Evolutionary conservation across 2,113 vertebrate species (phyloP), one percentile per base, ranked within the genome.

Genomic region (Hiodon alosoides): DNA sequence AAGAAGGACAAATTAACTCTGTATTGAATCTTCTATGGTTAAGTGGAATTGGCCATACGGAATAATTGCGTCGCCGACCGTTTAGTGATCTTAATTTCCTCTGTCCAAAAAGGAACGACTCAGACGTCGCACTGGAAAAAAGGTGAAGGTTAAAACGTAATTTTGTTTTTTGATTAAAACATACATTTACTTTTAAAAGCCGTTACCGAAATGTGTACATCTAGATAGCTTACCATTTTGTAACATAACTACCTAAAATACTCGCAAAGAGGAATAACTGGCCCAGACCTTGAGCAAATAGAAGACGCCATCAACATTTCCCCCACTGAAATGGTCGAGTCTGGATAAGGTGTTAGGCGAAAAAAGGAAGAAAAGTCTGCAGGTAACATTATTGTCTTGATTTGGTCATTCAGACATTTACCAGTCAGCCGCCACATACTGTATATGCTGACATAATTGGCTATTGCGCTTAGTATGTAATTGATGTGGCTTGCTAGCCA

Each of bases 221-320:
- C 51, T 75, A 58, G 52, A 13, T 67, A 67, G 47, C 54, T 55
- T 31, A 67, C 9, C 47, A 47, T 51, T 13, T 31, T 17, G 54
- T 67, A 68, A 50, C 11, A 58, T 58, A 47, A 71, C 55, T 31
- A 59, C 70, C 55, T 48, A 60, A 79, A 82, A 79, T 80, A 81
- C 79, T 83, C 86, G 82, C 82, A 76, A 91, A 89, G 90, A 84
- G 74, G 81, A 80, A 85, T 85, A 89, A 83, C 85, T 87, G 87
- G 86, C 88, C 85, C 67, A 81, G 78, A 85, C 86, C 82, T 75
- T 79, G 79, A 85, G 77, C 83, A 87, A 86, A 83, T 85, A 81
- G 83, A 86, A 93, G 90, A 92, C 93, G 86, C 93, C 93, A 92
- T 93, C 92, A 88, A 79, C 85, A 88, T 91, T 90, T 89, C 83